Percentiles rank a stretch among this genome's conserved stretches.
phyloP scores from a whole-genome alignment of 2,113 vertebrate genomes.

The Vulpes lagopus region DNA sequence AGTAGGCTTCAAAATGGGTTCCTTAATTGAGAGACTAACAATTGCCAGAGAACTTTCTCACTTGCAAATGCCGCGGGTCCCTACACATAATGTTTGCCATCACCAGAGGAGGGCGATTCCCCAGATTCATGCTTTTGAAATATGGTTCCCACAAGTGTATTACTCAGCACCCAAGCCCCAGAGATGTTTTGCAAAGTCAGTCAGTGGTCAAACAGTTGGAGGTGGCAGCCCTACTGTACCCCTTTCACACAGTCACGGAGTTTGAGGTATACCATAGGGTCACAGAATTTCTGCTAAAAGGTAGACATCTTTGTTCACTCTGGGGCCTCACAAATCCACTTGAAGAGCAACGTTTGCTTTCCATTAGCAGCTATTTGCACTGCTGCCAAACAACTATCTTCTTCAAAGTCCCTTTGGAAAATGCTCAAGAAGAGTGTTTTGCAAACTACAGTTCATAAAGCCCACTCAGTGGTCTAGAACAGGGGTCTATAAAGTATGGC shows the following conservation, averaged over 20 bases:
- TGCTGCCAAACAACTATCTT: not conserved
- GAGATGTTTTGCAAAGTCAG: not conserved
- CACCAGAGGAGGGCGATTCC: not conserved
- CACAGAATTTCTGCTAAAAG: not conserved
- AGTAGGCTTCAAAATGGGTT: not conserved
- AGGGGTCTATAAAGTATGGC: accelerated
- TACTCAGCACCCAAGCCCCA: not conserved
- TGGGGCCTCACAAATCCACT: not conserved
- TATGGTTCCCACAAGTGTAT: not conserved
- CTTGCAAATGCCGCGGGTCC: not conserved
- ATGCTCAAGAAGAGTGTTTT: not conserved
- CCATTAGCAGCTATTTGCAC: not conserved
- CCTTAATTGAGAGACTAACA: not conserved
- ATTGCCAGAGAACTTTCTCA: not conserved
- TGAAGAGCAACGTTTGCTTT: not conserved
- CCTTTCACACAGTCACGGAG: not conserved
- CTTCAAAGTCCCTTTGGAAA: not conserved
- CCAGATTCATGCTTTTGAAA: not conserved
- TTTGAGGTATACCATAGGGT: not conserved
- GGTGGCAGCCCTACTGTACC: accelerated
- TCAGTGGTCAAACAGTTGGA: not conserved
- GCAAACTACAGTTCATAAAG: not conserved
- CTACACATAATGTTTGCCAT: not conserved
- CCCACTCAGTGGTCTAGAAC: not conserved
- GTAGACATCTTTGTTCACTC: not conserved